Evolutionary conservation across 2,113 vertebrate species (phyloP).

Genomic region (Daphoenositta chrysoptera): DNA sequence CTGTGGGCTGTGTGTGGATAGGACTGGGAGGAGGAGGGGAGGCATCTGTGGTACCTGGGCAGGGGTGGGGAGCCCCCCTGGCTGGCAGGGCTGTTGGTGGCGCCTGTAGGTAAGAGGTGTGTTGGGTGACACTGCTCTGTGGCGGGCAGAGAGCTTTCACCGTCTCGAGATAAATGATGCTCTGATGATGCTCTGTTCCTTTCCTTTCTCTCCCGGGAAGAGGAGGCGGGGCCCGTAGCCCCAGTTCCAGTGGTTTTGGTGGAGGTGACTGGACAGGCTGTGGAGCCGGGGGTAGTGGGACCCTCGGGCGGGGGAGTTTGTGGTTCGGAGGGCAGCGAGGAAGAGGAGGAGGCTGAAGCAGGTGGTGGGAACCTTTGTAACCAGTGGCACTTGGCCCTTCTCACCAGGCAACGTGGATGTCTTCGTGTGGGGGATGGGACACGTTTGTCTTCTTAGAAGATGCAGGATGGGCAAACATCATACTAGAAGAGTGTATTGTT

Average conservation of each 20-base stretch:
- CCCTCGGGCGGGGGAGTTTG: fast-evolving
- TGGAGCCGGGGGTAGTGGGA: background rate
- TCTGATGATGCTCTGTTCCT: fast-evolving
- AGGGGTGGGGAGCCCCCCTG: background rate
- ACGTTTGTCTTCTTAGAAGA: fast-evolving
- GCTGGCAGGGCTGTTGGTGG: background rate
- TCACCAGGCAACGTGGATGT: fast-evolving
- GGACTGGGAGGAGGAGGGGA: background rate
- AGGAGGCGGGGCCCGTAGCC: background rate
- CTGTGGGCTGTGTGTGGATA: background rate
- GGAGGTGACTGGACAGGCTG: background rate
- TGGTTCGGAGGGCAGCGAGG: background rate
- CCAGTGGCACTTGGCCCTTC: background rate
- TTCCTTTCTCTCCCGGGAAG: background rate
- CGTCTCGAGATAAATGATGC: fast-evolving
- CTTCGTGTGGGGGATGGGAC: background rate
- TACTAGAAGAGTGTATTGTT: background rate
- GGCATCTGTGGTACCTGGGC: background rate
- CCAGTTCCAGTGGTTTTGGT: background rate
- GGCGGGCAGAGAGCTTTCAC: too few species aligned
- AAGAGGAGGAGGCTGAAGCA: background rate
- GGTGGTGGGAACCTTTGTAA: fast-evolving
- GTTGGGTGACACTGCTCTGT: background rate
- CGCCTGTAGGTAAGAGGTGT: background rate
- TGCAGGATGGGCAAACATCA: fast-evolving